Base-by-base conservation (phyloP, 2,797 vertebrate genomes). In the Enteromius radiatus region DNA sequence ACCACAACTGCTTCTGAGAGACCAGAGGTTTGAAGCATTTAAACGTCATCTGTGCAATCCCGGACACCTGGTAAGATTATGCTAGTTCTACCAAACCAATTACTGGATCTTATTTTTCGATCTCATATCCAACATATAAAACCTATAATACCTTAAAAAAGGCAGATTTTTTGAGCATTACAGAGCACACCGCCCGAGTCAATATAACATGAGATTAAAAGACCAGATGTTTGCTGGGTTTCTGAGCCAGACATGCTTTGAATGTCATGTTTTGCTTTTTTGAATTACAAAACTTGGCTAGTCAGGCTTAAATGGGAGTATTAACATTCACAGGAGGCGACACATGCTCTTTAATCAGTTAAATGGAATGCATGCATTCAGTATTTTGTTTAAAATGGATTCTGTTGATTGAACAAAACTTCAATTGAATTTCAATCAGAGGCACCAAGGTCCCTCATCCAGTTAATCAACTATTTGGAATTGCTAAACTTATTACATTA, bases 401-500 rank as follows among this genome's bases (percentile, higher is more conserved):
- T 79, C 63, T 76, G 65, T 65, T 77, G 43, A 85, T 71, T 86
- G 45, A 86, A 80, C 79, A 71, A 43, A 83, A 77, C 21, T 68
- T 56, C 49, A 73, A 76, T 43, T 59, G 78, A 74, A 83, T 80
- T 77, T 69, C 61, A 73, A 83, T 59, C 59, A 80, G 83, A 64
- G 33, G 31, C 49, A 43, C 78, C 26, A 45, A 59, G 45, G 52
- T 76, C 38, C 76, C 41, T 82, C 68, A 68, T 83, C 75, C 49
- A 38, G 84, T 78, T 79, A 84, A 81, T 85, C 82, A 86, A 75
- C 76, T 80, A 49, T 43, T 52, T 73, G n/a, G 38, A 80, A 83
- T 68, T 54, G 73, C 47, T 43, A 52, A 83, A 63, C 49, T 69
- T 59, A 31, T 41, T 31, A 63, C 68, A 65, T 41, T 43, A 52